phyloP scores from a whole-genome alignment of 2,113 vertebrate species.

The Damaliscus lunatus region DNA sequence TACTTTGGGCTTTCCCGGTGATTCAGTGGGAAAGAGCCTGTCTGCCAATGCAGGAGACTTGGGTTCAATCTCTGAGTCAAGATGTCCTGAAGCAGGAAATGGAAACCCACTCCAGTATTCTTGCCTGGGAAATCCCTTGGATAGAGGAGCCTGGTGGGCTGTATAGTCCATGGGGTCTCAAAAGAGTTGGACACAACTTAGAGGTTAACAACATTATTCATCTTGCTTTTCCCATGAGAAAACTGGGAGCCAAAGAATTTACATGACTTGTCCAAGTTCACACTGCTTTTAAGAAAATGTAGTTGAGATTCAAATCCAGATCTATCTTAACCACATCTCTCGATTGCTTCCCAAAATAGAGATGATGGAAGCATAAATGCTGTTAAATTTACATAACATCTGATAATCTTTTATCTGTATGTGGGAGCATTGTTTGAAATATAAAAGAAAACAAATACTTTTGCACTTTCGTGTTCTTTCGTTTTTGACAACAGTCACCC shows the following conservation, averaged over 20 bases:
- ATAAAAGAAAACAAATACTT: slow-evolving; percentile 51
- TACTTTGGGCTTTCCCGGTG: neutral
- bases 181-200: neutral
- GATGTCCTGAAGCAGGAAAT: neutral
- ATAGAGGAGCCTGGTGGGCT: neutral
- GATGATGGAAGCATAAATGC: neutral
- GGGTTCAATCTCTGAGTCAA: neutral
- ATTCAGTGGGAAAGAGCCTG: neutral
- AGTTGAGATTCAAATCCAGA: slow-evolving; percentile 19
- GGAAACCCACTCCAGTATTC: neutral
- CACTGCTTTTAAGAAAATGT: neutral
- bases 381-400: slow-evolving; percentile 41
- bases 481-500: neutral
- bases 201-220: neutral
- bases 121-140: neutral
- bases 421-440: slow-evolving; percentile 40
- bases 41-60: neutral
- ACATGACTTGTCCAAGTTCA: neutral
- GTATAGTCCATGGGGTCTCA: neutral
- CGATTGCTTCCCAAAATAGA: neutral
- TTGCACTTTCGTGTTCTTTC: neutral
- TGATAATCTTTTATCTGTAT: slow-evolving; percentile 38
- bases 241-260: neutral
- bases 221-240: neutral
- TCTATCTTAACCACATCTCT: neutral